Evolutionary conservation across 2,797 vertebrate genomes (phyloP).

Genomic region (Potorous gilbertii): DNA sequence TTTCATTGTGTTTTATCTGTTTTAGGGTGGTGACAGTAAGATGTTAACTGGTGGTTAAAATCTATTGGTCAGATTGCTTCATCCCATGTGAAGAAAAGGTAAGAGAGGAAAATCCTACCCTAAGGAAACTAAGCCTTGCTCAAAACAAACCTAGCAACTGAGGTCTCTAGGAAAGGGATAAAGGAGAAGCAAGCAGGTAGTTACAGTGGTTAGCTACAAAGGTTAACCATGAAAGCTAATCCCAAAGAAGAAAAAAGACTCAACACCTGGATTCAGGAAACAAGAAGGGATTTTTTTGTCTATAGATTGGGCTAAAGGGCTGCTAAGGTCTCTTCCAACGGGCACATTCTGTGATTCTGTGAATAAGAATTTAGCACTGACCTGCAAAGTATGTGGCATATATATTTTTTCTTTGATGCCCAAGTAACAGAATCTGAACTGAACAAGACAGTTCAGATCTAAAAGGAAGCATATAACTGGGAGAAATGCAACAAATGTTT

Average conservation of each 20-base stretch:
- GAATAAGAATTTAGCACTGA: neutral
- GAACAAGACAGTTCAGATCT: no score
- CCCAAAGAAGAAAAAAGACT: neutral
- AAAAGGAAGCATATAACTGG: neutral
- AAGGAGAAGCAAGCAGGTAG: neutral
- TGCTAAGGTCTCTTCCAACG: neutral
- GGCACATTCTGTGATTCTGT: neutral
- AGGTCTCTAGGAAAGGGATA: neutral
- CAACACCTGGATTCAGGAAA: neutral
- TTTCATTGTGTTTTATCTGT: neutral
- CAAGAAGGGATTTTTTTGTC: neutral
- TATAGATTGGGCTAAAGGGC: neutral
- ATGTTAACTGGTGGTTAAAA: neutral
- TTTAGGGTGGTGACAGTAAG: neutral
- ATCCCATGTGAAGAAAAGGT: neutral
- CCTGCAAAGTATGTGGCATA: neutral
- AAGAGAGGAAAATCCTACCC: fast-evolving
- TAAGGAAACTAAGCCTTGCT: neutral
- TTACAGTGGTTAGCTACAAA: neutral
- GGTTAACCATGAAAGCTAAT: neutral
- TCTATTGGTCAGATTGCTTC: neutral
- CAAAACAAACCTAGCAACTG: neutral
- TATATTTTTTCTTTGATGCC: neutral
- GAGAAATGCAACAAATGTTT: neutral
- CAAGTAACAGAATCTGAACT: no score